phyloP scores from a whole-genome alignment of 2,113 vertebrate genomes.

The Emydocephalus ijimae region DNA sequence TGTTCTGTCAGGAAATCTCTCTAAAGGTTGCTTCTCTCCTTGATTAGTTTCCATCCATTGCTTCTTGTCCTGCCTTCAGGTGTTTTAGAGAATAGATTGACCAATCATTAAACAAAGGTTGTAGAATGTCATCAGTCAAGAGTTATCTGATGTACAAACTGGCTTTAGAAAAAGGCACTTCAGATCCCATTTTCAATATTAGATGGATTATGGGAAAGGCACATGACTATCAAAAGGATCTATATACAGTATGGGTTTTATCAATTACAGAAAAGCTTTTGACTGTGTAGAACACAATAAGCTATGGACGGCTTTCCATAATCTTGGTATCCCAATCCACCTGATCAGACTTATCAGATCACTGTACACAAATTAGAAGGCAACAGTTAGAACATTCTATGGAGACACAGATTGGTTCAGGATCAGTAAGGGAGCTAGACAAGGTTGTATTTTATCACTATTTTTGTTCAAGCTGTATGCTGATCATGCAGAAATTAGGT shows the following conservation, averaged over 20 bases:
- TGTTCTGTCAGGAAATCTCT: background rate
- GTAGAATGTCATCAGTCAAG: background rate
- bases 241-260: background rate
- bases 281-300: background rate
- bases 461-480: background rate
- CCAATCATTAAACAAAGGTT: background rate
- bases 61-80: background rate
- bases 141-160: background rate
- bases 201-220: background rate
- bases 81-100: background rate
- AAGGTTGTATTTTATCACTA: background rate
- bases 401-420: background rate
- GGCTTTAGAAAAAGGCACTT: background rate
- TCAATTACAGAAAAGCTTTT: background rate
- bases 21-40: background rate
- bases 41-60: background rate
- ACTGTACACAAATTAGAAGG: background rate
- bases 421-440: background rate
- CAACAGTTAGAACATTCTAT: background rate
- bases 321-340: background rate
- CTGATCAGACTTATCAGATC: background rate
- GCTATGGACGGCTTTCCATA: background rate
- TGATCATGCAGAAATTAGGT: background rate
- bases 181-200: background rate
- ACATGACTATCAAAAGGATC: background rate